Percentiles rank a stretch among this genome's conserved stretches.
These are phyloP conservation scores for Ancistrus triradiatus DNA, from an alignment of 2,113 vertebrate species.

Conservation along the genomic window DNA sequence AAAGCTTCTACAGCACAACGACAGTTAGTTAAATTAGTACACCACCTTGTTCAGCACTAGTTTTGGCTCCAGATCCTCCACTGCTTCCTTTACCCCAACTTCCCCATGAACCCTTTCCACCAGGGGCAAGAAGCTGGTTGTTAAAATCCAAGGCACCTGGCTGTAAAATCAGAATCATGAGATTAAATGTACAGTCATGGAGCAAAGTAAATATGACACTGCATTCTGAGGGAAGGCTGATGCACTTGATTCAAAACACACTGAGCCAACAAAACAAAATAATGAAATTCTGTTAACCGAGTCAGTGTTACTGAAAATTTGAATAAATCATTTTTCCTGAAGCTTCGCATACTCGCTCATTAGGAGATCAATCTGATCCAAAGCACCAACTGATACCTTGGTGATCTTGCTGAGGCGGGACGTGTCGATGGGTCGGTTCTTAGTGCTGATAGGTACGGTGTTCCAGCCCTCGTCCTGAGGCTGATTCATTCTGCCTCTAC, in stretches of 20 bases:
- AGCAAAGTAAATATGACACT: too few relatives aligned
- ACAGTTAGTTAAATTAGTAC: not conserved
- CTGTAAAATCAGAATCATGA: not conserved
- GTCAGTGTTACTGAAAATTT: too few relatives aligned
- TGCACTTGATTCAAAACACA: too few relatives aligned
- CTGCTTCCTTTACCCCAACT: constrained; percentile 98
- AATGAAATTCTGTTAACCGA: too few relatives aligned
- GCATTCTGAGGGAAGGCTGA: too few relatives aligned
- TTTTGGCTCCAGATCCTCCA: constrained; percentile 85
- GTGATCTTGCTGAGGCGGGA: constrained; percentile 89
- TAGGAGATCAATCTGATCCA: too few relatives aligned
- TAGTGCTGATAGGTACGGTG: constrained; percentile 90
- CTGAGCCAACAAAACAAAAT: too few relatives aligned
- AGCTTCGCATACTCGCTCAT: too few relatives aligned
- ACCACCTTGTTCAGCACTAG: constrained; percentile 74
- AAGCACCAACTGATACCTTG: too few relatives aligned
- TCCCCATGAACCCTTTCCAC: constrained; percentile 78
- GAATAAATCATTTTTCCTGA: too few relatives aligned
- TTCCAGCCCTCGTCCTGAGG: constrained; percentile 94
- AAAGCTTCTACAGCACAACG: not conserved
- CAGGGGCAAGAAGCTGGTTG: constrained; percentile 89
- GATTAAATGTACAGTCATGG: too few relatives aligned
- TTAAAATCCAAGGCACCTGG: constrained; percentile 72
- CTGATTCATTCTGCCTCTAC: constrained; percentile 58
- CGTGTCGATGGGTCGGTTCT: constrained; percentile 87